Percentiles rank a stretch among this genome's conserved stretches.
Evolutionary conservation across 2,888 invertebrate species (phyloP).

Genomic region (Loripinus fragilis): DNA sequence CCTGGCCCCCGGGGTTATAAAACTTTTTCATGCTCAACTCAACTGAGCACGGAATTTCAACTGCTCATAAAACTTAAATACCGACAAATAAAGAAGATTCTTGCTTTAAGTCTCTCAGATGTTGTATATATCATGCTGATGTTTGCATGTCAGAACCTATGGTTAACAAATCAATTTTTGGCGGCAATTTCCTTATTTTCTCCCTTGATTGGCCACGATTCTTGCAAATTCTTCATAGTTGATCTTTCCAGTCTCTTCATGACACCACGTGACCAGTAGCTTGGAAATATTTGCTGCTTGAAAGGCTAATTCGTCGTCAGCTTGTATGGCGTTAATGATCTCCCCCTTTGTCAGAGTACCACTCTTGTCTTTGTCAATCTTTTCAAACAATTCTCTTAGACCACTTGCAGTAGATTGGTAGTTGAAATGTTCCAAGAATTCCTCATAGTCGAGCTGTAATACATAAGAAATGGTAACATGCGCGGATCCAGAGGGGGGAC

Average conservation of each 20-base stretch:
- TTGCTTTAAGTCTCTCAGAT: no score
- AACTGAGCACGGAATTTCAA: no score
- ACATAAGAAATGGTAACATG: no score
- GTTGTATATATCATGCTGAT: no score
- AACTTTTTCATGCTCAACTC: no score
- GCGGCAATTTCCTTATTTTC: no score
- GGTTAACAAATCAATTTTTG: no score
- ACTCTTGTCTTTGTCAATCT: slow-evolving; percentile 73
- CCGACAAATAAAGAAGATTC: no score
- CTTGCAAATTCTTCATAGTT: slow-evolving; percentile 70
- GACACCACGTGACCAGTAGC: slow-evolving; percentile 69
- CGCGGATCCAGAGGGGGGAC: no score
- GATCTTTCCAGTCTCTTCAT: slow-evolving; percentile 65
- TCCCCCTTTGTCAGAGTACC: slow-evolving; percentile 75
- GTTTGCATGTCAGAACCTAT: no score
- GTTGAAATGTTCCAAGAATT: slow-evolving; percentile 73
- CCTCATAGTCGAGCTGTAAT: slow-evolving; percentile 74
- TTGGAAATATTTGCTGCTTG: slow-evolving; percentile 69
- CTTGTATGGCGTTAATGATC: slow-evolving; percentile 68
- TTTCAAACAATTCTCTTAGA: slow-evolving; percentile 67
- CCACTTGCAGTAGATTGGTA: slow-evolving; percentile 60
- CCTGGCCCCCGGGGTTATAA: no score
- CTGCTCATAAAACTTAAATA: no score
- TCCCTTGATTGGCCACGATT: slow-evolving; percentile 41
- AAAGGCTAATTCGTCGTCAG: slow-evolving; percentile 69